A percentile compares a stretch with the other conserved stretches of the same genome.
phyloP scores from a whole-genome alignment of 2,797 vertebrate species.

The Glyptemys insculpta region DNA sequence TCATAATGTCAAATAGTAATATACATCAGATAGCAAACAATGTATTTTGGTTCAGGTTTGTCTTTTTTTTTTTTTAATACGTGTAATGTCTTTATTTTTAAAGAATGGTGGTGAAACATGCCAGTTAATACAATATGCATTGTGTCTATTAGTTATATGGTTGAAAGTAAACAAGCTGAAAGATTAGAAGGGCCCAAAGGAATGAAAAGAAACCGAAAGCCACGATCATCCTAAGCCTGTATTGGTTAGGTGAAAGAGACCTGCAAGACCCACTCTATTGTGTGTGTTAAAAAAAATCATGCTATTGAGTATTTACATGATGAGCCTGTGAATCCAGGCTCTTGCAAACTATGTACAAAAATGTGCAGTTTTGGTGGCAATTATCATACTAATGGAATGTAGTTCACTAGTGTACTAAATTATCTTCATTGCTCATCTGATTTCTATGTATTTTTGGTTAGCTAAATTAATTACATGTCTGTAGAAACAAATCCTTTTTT shows the following conservation, averaged over 20 bases:
- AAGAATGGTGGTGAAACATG: background rate
- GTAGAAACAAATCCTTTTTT: background rate
- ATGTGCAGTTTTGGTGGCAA: background rate
- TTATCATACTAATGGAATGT: background rate
- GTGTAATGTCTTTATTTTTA: background rate
- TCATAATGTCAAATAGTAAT: background rate
- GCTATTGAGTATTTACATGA: background rate
- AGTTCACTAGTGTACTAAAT: background rate
- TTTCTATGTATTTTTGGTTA: background rate
- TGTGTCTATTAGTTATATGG: background rate
- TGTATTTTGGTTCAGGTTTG: background rate
- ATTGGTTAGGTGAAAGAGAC: background rate
- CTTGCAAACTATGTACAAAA: background rate
- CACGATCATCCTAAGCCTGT: accelerated
- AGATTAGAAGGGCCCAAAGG: background rate
- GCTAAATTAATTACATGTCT: background rate
- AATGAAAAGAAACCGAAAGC: background rate
- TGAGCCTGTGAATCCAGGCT: background rate
- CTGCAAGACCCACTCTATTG: background rate
- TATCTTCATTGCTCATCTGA: background rate
- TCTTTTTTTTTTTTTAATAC: background rate
- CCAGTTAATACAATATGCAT: background rate
- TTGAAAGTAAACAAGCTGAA: background rate
- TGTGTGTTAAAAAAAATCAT: background rate
- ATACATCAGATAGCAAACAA: background rate